These are phyloP conservation scores for Norana najaformis DNA, from an alignment of 2,888 invertebrate species.

Conservation along the genomic window DNA sequence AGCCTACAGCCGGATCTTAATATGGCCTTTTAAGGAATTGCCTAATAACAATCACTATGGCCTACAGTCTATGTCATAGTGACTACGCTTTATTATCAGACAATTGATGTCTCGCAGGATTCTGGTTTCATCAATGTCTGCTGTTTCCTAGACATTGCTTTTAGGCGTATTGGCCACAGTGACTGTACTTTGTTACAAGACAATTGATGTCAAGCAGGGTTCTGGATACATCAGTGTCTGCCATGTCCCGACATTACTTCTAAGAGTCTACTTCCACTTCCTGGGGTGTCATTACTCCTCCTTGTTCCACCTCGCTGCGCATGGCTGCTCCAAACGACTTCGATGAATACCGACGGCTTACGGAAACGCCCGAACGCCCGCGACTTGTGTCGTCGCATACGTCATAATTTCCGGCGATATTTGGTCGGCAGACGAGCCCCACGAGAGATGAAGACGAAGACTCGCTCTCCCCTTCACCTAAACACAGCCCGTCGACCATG, in stretches of 20 bases:
- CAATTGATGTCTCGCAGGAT: background rate
- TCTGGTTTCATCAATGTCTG: background rate
- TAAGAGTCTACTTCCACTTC: background rate
- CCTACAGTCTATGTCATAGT: too few relatives aligned
- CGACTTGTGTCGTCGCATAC: background rate
- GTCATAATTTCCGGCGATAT: background rate
- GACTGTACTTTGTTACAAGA: background rate
- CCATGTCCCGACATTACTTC: background rate
- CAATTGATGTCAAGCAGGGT: background rate
- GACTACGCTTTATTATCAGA: background rate
- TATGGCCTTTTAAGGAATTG: too few relatives aligned
- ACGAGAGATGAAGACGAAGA: background rate
- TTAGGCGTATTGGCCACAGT: background rate
- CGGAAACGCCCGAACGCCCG: background rate
- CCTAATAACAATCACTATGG: too few relatives aligned
- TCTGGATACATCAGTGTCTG: background rate
- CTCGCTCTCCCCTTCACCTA: background rate
- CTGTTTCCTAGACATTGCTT: background rate
- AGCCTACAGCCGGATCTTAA: too few relatives aligned
- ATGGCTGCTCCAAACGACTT: background rate
- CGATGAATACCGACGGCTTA: constrained; percentile 13
- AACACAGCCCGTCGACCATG: background rate
- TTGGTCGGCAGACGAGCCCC: background rate
- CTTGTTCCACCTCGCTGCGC: background rate
- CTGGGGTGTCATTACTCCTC: background rate